Evolutionary conservation across 2,888 invertebrate species (phyloP), one percentile per base, ranked within the genome.

Genomic region (Agrotis exclamationis): DNA sequence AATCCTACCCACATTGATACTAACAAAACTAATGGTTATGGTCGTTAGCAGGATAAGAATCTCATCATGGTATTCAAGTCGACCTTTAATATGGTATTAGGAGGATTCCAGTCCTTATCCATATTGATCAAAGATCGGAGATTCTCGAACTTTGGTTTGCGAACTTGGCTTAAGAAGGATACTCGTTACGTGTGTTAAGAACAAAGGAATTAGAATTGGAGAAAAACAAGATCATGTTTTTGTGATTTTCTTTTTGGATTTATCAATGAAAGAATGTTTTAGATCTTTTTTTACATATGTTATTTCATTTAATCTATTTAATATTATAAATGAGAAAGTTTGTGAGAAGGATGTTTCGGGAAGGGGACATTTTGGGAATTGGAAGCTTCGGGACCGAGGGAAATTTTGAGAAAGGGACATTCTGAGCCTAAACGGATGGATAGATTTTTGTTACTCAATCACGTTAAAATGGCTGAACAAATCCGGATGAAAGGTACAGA

Each of bases 11-110:
- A 28, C 9, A 67, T 51, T 50, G 24, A 62, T 20, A 22, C 50
- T 63, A 63, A 68, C 63, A 69, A 70, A 72, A 62, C 56, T 44
- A 64, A 70, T 64, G 77, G 53, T 54, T 47, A 28, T 3, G 33
- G 64, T 70, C 69, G 45, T 64, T 72, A 76, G 50, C 5, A 2
- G 60, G 28, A 67, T 73, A 54, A 62, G 22, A 22, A 39, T 54
- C 5, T 14, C 14, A 47, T 16, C 18, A 54, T 54, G 28, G 22
- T 47, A 65, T 22, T 65, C 13, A 64, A 9, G 9, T 20, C 45
- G 45, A 22, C 28, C n/a, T 67, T 66, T 54, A 18, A 53, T 65
- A 45, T 47, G 22, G 14, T 65, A 18, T 20, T 64, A 20, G 28
- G 24, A 13, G 13, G n/a, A 63, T 28, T 20, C 20, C n/a, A 24